Conservation (phyloP, 2,797 vertebrate genomes). For the Cyclopterus lumpus region DNA sequence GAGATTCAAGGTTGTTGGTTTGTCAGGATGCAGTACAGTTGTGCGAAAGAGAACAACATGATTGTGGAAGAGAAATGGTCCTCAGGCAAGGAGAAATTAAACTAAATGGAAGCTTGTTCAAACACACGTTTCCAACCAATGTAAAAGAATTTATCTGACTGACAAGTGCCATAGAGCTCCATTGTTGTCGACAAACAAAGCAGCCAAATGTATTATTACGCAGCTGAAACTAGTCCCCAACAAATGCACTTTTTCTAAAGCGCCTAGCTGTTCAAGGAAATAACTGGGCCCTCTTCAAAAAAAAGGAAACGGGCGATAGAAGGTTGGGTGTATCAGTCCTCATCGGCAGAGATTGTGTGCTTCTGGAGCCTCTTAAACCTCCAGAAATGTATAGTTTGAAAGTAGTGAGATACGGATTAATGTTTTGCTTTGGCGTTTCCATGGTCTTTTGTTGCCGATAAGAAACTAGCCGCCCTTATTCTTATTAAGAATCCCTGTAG, state of each 20-base stretch:
- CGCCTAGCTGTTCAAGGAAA: neutral
- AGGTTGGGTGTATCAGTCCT: neutral
- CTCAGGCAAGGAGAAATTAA: neutral
- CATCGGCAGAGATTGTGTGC: neutral
- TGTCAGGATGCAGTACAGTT: neutral
- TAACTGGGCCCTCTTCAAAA: neutral
- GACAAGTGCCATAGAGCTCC: neutral
- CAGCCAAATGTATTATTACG: too few relatives aligned
- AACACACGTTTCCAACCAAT: neutral
- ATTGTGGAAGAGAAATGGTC: neutral
- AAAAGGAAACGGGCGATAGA: neutral
- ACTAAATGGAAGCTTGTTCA: neutral
- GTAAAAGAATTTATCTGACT: neutral
- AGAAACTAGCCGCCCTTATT: neutral
- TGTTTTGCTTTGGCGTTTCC: neutral
- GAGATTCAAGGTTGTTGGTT: neutral
- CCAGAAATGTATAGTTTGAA: neutral
- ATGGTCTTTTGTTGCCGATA: neutral
- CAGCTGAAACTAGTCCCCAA: neutral
- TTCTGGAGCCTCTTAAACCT: neutral
- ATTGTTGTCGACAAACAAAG: neutral
- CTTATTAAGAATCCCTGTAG: neutral
- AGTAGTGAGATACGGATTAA: neutral
- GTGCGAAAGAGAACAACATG: neutral
- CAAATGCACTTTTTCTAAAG: too few relatives aligned